phyloP scores from a whole-genome alignment of 2,888 invertebrate species.

The Drosophila austrosaltans region DNA sequence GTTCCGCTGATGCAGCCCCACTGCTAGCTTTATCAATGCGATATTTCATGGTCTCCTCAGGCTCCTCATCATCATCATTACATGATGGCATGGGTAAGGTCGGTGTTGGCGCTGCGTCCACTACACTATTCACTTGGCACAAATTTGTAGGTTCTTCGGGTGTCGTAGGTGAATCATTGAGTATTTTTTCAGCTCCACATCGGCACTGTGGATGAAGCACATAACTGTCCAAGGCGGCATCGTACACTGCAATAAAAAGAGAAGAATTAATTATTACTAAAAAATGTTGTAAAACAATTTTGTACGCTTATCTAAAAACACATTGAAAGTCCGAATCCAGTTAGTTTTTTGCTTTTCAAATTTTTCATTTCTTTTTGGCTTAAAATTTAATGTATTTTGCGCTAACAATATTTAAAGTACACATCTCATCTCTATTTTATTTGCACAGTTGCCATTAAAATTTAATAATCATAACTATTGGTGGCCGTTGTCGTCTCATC shows the following conservation, averaged over 20 bases:
- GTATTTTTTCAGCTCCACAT: conserved; percentile 62
- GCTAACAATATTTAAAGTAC: conserved; percentile 73
- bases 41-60: conserved; percentile 64
- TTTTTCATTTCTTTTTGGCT: conserved; percentile 37
- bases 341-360: conserved; percentile 3
- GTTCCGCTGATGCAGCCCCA: conserved; percentile 61
- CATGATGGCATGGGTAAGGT: conserved; percentile 36
- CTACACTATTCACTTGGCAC: conserved; percentile 60
- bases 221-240: conserved; percentile 74
- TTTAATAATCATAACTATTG: conserved; percentile 78
- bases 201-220: conserved; percentile 67
- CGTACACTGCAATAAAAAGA: conserved; percentile 70
- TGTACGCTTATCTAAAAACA: background rate
- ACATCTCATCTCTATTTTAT: conserved; percentile 51
- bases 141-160: conserved; percentile 71
- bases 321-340: conserved; percentile 16
- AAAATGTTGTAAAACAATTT: background rate
- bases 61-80: conserved; percentile 69
- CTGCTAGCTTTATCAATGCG: conserved; percentile 66
- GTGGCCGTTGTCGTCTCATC: conserved; percentile 75
- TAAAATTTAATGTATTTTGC: conserved; percentile 65
- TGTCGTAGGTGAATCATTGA: conserved; percentile 68
- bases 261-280: background rate
- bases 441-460: conserved; percentile 20
- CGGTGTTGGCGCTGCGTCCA: conserved; percentile 52